Base-by-base conservation (phyloP, 2,113 vertebrate species). In the Girardinichthys multiradiatus region DNA sequence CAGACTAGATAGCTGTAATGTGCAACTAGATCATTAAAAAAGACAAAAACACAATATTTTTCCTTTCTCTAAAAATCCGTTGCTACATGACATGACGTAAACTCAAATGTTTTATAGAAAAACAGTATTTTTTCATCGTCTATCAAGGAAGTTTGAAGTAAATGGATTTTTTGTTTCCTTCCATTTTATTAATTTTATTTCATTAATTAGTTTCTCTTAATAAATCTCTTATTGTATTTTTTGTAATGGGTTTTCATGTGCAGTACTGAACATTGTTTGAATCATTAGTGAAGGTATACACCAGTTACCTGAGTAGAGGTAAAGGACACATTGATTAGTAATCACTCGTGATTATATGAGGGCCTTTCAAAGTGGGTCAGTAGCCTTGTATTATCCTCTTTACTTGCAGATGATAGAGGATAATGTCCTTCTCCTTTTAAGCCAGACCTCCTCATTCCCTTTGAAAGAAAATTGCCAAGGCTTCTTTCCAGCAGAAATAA, bases 321-420 rank as follows among this genome's bases (percentile, higher is more conserved):
- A 85, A 87, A 84, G 85, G 87, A 84, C 75, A 85, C 88, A 86
- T 84, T 88, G 81, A 90, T 90, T 87, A 89, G 81, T 83, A 89
- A 89, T 91, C 87, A 85, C 82, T 90, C 64, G 6, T 89, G 87
- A 91, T 87, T 92, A 86, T 85, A 57, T 19, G 69, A 85, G 81
- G 60, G 90, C 85, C 81, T 82, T 85, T 80, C 68, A 77, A 76
- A 88, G 77, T 60, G 79, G 76, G 82, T 86, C 88, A 88, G 62
- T 74, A 65, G 86, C 81, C 74, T 39, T 70, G 73, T 74, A 86
- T 81, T 86, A 89, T 86, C 76, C 76, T 83, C 88, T 89, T 81
- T 86, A 87, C 77, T 85, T 86, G 70, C 86, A 74, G 77, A 82
- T 76, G 76, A 83, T 71, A 51, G n/a, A 57, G 76, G 75, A 86